Evolutionary conservation across 2,113 vertebrate species (phyloP).

Genomic region (Carlito syrichta): DNA sequence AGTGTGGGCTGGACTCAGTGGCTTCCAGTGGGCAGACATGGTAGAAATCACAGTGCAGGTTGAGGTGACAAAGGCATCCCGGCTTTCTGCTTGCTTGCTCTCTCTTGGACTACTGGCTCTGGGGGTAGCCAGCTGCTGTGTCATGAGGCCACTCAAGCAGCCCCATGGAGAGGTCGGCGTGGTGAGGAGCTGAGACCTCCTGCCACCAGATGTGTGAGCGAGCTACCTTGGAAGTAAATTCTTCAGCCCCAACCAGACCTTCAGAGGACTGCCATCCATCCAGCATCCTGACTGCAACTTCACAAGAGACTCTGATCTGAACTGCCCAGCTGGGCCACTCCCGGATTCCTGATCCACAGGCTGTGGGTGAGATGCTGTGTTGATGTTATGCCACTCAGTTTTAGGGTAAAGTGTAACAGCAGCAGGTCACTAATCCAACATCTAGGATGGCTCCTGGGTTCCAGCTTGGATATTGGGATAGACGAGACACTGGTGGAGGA

Average conservation of each 20-base stretch:
- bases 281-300: not conserved
- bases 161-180: not conserved
- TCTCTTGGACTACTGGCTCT: not conserved
- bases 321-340: too few relatives aligned
- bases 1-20: not conserved
- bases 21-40: not conserved
- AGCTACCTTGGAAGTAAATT: not conserved
- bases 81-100: not conserved
- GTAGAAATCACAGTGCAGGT: not conserved
- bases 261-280: not conserved
- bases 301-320: not conserved
- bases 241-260: not conserved
- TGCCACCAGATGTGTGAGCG: not conserved
- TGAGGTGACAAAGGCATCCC: not conserved
- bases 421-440: not conserved
- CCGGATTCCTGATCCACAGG: not conserved
- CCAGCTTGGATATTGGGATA: not conserved
- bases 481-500: not conserved
- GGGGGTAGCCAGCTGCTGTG: not conserved
- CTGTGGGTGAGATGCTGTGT: too few relatives aligned
- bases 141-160: not conserved
- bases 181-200: not conserved
- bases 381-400: not conserved
- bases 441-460: not conserved
- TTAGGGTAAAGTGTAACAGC: not conserved